Percentiles rank a stretch among this genome's conserved stretches.
Conservation (phyloP, 2,797 vertebrate species). For the Sebastes trivittatus region DNA sequence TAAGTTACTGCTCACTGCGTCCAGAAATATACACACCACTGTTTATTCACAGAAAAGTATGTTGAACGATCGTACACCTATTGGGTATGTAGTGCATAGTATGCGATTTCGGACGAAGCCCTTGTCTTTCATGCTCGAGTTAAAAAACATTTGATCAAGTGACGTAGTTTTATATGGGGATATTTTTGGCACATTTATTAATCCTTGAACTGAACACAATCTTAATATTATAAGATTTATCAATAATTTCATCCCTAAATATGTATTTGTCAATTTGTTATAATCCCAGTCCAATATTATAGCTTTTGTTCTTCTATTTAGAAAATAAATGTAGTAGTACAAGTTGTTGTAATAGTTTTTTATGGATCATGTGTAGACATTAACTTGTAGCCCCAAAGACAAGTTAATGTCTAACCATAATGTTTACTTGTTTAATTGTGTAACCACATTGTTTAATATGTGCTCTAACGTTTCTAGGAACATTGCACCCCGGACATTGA, state of each 20-base stretch:
- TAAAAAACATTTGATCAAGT: not conserved
- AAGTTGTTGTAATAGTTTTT: not conserved
- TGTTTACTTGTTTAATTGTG: not conserved
- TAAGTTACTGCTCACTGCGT: no score
- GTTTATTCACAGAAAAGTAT: no score
- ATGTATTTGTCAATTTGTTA: not conserved
- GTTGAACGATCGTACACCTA: no score
- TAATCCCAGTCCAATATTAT: not conserved
- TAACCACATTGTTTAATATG: not conserved
- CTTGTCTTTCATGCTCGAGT: not conserved
- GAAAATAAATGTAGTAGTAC: not conserved
- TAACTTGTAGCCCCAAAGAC: not conserved
- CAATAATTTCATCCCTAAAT: not conserved
- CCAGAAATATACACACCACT: no score
- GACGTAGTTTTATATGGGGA: not conserved
- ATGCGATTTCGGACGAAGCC: no score
- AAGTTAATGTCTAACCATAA: not conserved
- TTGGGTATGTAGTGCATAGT: no score
- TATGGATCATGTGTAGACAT: not conserved
- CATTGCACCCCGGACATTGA: not conserved
- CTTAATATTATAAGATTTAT: not conserved
- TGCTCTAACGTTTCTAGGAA: not conserved
- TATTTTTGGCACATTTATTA: not conserved
- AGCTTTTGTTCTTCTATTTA: not conserved
- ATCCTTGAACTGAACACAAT: not conserved